Evolutionary conservation across 2,797 vertebrate species (phyloP).

Genomic region (Eulemur mongoz): DNA sequence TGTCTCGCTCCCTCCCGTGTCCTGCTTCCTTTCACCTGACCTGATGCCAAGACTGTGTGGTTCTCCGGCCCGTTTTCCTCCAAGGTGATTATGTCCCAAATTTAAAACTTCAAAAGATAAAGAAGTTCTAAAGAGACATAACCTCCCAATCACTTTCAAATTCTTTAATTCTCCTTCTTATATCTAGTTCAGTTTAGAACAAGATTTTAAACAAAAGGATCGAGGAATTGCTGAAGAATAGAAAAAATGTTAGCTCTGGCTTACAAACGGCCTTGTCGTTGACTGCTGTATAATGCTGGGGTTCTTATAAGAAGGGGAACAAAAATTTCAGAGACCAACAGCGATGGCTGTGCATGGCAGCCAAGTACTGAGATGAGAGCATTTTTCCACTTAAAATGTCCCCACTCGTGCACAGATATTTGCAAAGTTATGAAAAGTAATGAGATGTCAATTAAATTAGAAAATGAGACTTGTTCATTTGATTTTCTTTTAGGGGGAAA

Average conservation of each 20-base stretch:
- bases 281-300: background rate
- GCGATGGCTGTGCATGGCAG: background rate
- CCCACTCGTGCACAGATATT: background rate
- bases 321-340: background rate
- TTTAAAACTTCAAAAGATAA: conserved; percentile 13
- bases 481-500: background rate
- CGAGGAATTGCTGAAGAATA: background rate
- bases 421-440: background rate
- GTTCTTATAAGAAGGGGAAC: background rate
- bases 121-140: background rate
- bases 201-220: background rate
- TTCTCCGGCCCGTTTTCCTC: background rate
- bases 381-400: background rate
- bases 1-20: background rate
- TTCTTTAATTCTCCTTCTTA: background rate
- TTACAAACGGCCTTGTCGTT: background rate
- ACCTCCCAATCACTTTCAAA: background rate
- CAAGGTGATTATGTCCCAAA: background rate
- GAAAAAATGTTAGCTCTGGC: background rate
- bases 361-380: background rate
- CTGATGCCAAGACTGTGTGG: background rate
- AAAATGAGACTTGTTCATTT: background rate
- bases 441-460: background rate
- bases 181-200: background rate
- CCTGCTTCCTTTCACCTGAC: background rate